These are phyloP conservation scores for Listronotus oregonensis DNA, from an alignment of 1,140 invertebrate genomes.

Conservation along the genomic window DNA sequence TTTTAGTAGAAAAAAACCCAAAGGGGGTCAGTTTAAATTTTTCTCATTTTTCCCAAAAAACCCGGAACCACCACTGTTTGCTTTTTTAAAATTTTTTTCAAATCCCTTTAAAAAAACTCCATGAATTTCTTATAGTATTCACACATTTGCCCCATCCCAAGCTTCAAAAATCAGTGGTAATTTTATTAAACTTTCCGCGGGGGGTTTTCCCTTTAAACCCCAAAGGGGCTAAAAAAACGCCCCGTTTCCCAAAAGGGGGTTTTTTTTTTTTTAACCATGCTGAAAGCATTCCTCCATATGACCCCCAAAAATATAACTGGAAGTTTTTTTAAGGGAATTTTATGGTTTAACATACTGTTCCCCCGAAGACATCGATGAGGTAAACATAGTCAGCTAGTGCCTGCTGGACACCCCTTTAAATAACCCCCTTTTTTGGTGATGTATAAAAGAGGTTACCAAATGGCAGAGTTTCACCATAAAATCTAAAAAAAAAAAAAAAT, in stretches of 20 bases:
- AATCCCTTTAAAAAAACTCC: constrained; percentile 73
- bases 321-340: constrained; percentile 45
- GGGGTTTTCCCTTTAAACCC: constrained; percentile 80
- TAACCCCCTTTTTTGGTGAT: constrained; percentile 75
- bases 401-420: constrained; percentile 87
- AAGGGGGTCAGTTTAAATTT: too few species aligned
- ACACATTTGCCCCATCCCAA: constrained; percentile 68
- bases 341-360: constrained; percentile 43
- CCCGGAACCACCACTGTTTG: too few species aligned
- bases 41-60: too few species aligned
- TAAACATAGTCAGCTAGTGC: constrained; percentile 92
- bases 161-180: constrained; percentile 77
- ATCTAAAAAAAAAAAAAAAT: constrained; percentile 64
- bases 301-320: constrained; percentile 93
- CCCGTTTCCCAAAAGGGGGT: constrained; percentile 85
- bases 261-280: constrained; percentile 97
- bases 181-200: constrained; percentile 78
- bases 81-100: neutral
- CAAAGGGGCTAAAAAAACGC: constrained; percentile 92
- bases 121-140: constrained; percentile 76
- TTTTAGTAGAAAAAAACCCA: too few species aligned
- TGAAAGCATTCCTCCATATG: constrained; percentile 95
- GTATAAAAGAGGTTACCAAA: constrained; percentile 79
- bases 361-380: constrained; percentile 71
- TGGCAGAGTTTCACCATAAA: constrained; percentile 90